Conservation (phyloP, 2,888 invertebrate genomes). For the Chirona hameri region DNA sequence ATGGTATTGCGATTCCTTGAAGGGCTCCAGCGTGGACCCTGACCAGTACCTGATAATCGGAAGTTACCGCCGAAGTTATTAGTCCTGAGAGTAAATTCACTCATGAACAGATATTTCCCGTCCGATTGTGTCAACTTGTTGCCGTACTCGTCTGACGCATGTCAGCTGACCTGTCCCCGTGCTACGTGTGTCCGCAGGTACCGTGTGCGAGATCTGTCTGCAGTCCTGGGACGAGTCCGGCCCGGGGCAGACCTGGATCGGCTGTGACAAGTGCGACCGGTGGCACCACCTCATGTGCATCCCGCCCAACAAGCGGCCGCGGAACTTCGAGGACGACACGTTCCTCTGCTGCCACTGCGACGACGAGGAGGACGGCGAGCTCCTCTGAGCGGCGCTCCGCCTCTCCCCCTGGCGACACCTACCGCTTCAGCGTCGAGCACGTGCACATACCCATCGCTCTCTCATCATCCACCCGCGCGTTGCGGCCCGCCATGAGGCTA, state of each 20-base stretch:
- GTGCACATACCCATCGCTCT: not conserved
- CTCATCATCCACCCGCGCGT: not conserved
- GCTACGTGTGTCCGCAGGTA: not conserved
- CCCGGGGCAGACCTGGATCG: slow-evolving; percentile 27
- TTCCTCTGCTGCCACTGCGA: slow-evolving; percentile 29
- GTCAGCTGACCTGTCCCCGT: no score
- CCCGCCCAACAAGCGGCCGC: slow-evolving; percentile 29
- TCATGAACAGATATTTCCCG: no score
- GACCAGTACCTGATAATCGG: no score
- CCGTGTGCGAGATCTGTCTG: slow-evolving; percentile 29
- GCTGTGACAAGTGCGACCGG: slow-evolving; percentile 28
- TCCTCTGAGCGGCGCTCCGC: not conserved
- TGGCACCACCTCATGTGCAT: slow-evolving; percentile 30
- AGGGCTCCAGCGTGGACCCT: no score
- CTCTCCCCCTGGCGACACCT: not conserved
- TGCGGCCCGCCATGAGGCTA: not conserved
- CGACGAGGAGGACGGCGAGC: slow-evolving; percentile 8
- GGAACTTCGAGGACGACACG: slow-evolving; percentile 30
- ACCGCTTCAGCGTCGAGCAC: not conserved
- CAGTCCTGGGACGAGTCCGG: slow-evolving; percentile 29
- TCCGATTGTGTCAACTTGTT: no score
- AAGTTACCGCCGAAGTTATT: no score
- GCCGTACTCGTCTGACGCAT: no score
- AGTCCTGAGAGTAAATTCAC: no score
- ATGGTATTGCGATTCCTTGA: no score